phyloP scores from a whole-genome alignment of 1,140 invertebrate genomes.

The Calliopsis andreniformis region DNA sequence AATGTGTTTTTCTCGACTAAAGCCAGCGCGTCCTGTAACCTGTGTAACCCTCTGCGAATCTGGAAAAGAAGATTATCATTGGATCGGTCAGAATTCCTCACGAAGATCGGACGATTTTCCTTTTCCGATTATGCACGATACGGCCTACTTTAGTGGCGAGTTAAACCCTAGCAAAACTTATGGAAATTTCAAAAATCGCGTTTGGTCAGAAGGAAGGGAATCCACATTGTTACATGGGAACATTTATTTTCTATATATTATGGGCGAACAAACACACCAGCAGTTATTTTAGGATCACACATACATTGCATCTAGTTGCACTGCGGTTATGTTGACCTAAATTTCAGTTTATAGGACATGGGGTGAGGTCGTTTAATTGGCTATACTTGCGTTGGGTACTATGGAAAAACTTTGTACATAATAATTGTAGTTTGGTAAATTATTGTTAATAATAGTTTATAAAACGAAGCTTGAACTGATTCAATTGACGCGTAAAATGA shows the following conservation, averaged over 20 bases:
- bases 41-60: constrained; percentile 91
- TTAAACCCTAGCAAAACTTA: too few species aligned
- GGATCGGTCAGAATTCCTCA: constrained; percentile 1
- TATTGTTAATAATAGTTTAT: too few species aligned
- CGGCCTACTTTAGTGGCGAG: too few species aligned
- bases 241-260: constrained; percentile 40
- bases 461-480: too few species aligned
- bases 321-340: constrained; percentile 32
- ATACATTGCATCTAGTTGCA: constrained; percentile 21
- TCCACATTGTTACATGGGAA: neutral
- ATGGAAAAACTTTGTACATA: too few species aligned
- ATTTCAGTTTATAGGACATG: too few species aligned
- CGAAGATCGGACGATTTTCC: neutral
- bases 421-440: too few species aligned
- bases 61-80: constrained; percentile 61
- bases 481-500: neutral
- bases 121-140: too few species aligned
- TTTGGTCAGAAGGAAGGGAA: neutral
- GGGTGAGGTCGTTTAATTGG: too few species aligned
- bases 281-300: constrained; percentile 26
- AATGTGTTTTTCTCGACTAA: constrained; percentile 93
- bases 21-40: constrained; percentile 91
- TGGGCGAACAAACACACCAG: constrained; percentile 25
- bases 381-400: too few species aligned
- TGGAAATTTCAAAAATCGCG: neutral